Conservation (phyloP, 2,888 invertebrate genomes). For the Drosophila mercatorum region DNA sequence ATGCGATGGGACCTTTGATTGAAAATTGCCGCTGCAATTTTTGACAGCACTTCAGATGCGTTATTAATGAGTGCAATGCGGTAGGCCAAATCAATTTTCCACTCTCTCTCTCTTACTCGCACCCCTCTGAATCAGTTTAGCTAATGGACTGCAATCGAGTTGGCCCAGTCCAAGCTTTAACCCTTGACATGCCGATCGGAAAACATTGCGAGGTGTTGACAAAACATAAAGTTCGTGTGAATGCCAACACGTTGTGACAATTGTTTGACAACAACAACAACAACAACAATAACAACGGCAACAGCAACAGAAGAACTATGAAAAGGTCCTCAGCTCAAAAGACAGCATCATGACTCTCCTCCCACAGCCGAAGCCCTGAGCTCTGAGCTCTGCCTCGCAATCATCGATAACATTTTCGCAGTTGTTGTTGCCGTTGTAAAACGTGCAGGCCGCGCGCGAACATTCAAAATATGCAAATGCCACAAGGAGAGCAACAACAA, state of each 20-base stretch:
- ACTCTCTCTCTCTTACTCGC: too few species aligned
- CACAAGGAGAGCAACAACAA: conserved; percentile 53
- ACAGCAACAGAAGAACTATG: conserved; percentile 53
- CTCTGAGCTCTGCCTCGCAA: conserved; percentile 42
- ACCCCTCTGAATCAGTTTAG: conserved; percentile 11
- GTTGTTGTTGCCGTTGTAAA: conserved; percentile 64
- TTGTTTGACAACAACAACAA: conserved; percentile 72
- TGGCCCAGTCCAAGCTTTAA: conserved; percentile 29
- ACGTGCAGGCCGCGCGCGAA: conserved; percentile 75
- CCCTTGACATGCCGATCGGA: conserved; percentile 45
- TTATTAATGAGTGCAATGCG: conserved; percentile 81
- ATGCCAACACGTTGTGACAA: conserved; percentile 82
- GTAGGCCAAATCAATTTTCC: conserved; percentile 65
- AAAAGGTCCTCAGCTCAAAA: conserved; percentile 58
- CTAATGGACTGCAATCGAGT: conserved; percentile 14
- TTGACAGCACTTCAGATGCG: conserved; percentile 70
- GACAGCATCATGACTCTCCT: conserved; percentile 39
- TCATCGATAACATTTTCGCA: conserved; percentile 73
- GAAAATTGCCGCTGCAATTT: conserved; percentile 81
- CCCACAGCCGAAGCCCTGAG: conserved; percentile 33
- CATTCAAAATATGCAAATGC: conserved; percentile 77
- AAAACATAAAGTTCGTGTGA: conserved; percentile 82
- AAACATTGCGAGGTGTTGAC: conserved; percentile 73
- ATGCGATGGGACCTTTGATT: conserved; percentile 68
- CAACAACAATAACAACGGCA: conserved; percentile 55